Conservation (phyloP, 2,797 vertebrate genomes). For the Phrynocephalus forsythii region DNA sequence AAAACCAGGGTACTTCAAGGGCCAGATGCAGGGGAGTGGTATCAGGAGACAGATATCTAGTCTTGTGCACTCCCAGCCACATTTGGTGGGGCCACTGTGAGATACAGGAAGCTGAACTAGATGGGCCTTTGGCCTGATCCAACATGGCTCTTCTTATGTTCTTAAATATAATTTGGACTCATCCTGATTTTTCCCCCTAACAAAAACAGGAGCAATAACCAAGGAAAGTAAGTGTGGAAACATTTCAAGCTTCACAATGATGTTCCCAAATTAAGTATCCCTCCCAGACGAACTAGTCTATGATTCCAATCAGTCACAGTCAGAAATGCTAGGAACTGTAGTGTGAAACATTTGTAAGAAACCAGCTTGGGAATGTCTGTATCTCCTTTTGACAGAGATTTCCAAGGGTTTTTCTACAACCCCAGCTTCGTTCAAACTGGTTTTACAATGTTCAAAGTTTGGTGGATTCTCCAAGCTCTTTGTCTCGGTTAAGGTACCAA, state of each 20-base stretch:
- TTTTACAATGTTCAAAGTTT: constrained; percentile 29
- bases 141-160: too few species aligned
- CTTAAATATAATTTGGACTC: constrained; percentile 45
- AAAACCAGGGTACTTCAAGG: too few species aligned
- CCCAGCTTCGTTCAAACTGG: constrained; percentile 18
- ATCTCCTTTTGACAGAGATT: constrained; percentile 13
- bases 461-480: constrained; percentile 2
- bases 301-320: neutral
- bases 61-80: too few species aligned
- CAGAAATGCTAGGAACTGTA: neutral
- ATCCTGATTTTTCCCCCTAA: neutral
- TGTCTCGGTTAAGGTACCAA: neutral
- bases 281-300: neutral
- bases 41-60: too few species aligned
- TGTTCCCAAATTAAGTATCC: neutral
- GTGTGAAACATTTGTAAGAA: neutral
- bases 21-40: too few species aligned
- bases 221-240: constrained; percentile 51
- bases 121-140: too few species aligned
- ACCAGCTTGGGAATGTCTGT: neutral
- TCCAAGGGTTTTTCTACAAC: constrained; percentile 43
- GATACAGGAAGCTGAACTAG: too few species aligned
- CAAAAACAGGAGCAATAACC: constrained; percentile 41
- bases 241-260: constrained; percentile 43
- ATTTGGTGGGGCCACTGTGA: too few species aligned